Evolutionary conservation across 2,888 invertebrate species (phyloP), one percentile per base, ranked within the genome.

Genomic region (Harpalus rubripes): DNA sequence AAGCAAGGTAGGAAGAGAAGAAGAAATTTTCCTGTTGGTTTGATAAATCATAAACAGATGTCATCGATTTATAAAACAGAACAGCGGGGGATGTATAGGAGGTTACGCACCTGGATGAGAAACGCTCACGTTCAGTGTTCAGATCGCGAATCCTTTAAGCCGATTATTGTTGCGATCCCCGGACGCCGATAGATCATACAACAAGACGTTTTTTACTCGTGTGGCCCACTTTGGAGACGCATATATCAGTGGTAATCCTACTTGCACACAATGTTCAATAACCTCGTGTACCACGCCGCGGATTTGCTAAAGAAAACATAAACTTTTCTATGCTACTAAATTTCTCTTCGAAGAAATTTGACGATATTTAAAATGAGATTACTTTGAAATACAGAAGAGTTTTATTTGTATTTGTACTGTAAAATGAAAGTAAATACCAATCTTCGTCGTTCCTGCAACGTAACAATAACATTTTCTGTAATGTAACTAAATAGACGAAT

Each of bases 121-220:
- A 5, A 16, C 32, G 61, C 10, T 63, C 32, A 72, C 12, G 59
- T 32, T 52, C 44, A 32, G 44, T 52, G 58, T 18, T 44, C 59
- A 82, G 74, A 76, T 68, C 16, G 72, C 58, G 83, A 83, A 83
- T 83, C 76, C 83, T 83, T 74, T 83, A 83, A 83, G 83, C 83
- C 83, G 83, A 83, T 83, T 83, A 83, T 83, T 83, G 83, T 63
- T 22, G 58, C 41, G 74, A 83, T 63, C 76, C 76, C 83, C 76
- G 74, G 76, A 61, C 76, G 41, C 83, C 76, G 41, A 83, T 83
- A 83, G 81, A 83, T 83, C 83, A 83, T 83, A 32, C 74, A 41
- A 22, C 74, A 56, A 83, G 83, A 83, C 63, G 76, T 83, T 83
- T 83, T 83, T 83, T 83, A 61, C 83, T 26, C 83, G 44, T 44